Conservation (phyloP, 2,797 vertebrate genomes). For the Eospalax fontanierii region DNA sequence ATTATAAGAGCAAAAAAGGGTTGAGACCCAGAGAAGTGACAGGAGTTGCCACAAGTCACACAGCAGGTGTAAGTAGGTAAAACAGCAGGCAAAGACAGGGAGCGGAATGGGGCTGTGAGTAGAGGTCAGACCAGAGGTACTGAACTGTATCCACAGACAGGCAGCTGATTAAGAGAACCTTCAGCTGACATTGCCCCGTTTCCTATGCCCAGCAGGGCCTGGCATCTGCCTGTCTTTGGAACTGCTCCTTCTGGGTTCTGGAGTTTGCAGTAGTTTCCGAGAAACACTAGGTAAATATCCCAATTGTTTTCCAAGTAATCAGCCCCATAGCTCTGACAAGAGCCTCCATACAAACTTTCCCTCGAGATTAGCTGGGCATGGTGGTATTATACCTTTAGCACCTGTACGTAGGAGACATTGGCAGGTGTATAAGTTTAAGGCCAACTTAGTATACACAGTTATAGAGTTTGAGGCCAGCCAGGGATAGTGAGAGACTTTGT, state of each 20-base stretch:
- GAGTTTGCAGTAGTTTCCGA: conserved; percentile 74
- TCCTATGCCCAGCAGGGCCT: conserved; percentile 47
- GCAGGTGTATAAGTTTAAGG: neutral
- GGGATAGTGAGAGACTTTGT: neutral
- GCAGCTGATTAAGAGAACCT: neutral
- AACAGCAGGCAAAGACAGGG: conserved; percentile 17
- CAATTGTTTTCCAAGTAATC: conserved; percentile 68
- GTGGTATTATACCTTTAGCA: rapidly evolving
- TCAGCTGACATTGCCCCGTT: conserved; percentile 47
- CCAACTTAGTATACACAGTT: neutral
- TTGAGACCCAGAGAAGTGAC: conserved; percentile 33
- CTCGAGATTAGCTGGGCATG: neutral
- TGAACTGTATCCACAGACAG: conserved; percentile 48
- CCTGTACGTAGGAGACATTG: neutral
- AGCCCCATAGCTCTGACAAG: conserved; percentile 55
- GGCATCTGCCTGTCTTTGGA: conserved; percentile 70
- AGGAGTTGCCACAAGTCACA: conserved; percentile 69
- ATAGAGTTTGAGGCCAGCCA: neutral
- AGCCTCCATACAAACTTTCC: conserved; percentile 24
- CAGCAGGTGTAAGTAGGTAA: conserved; percentile 24
- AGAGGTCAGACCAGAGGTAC: conserved; percentile 3
- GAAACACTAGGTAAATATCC: conserved; percentile 75
- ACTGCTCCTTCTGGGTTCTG: conserved; percentile 65
- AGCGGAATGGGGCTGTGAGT: neutral
- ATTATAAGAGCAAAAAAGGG: conserved; percentile 48